phyloP scores from a whole-genome alignment of 2,888 invertebrate species.

The Spilosoma lubricipeda region DNA sequence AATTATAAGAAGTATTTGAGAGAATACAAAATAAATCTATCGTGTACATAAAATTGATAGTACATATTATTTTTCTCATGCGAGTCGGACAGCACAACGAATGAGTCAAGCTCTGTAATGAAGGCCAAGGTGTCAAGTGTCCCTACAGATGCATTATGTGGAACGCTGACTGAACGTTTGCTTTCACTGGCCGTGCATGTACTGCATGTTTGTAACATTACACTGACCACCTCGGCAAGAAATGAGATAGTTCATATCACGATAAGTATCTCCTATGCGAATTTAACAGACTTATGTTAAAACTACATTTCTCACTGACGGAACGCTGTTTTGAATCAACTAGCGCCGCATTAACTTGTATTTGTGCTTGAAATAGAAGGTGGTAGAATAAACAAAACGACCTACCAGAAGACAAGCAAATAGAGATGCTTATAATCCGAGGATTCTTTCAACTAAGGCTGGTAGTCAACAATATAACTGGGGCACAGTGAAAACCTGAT shows the following conservation, averaged over 20 bases:
- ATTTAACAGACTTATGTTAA: neutral
- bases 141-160: constrained; percentile 76
- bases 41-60: constrained; percentile 4
- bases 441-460: neutral
- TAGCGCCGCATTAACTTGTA: neutral
- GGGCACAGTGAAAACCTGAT: neutral
- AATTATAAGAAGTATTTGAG: neutral
- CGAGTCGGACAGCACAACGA: constrained; percentile 31
- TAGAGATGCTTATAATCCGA: neutral
- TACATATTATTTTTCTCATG: constrained; percentile 33
- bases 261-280: constrained; percentile 5
- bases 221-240: constrained; percentile 67
- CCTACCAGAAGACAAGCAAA: neutral
- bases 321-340: neutral
- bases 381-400: neutral
- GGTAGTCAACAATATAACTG: neutral
- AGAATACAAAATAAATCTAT: neutral
- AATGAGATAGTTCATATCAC: constrained; percentile 14
- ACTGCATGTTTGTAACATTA: constrained; percentile 77
- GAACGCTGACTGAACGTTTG: constrained; percentile 77
- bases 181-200: constrained; percentile 79
- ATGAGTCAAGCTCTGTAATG: constrained; percentile 57
- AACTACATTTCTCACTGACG: neutral
- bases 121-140: constrained; percentile 80
- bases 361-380: neutral